Evolutionary conservation across 1,140 invertebrate species (phyloP).

Genomic region (Pygmarrhopalites habei): DNA sequence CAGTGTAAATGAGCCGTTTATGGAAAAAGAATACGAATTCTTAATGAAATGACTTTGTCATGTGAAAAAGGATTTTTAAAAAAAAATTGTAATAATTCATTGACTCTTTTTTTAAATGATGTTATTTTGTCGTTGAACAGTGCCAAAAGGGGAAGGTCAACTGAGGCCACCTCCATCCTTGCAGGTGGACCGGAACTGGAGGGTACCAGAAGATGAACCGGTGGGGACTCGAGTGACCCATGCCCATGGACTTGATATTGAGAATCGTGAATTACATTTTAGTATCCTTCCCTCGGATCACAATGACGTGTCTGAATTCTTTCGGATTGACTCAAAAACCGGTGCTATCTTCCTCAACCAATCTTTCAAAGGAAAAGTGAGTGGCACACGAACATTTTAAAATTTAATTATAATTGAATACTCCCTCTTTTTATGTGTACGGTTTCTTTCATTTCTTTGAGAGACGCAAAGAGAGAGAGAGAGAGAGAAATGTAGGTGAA

Average conservation of each 20-base stretch:
- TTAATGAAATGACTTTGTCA: too few species aligned
- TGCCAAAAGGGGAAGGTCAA: constrained; percentile 6
- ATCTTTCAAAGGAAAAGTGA: constrained; percentile 46
- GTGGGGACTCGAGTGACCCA: constrained; percentile 25
- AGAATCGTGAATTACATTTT: constrained; percentile 3
- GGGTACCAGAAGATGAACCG: constrained; percentile 31
- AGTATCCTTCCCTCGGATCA: constrained; percentile 6
- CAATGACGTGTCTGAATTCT: constrained; percentile 41
- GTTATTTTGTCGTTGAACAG: constrained; percentile 1
- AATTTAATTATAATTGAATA: too few species aligned
- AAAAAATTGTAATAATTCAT: too few species aligned
- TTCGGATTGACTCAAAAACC: constrained; percentile 59
- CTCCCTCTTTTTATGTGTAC: too few species aligned
- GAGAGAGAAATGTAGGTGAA: too few species aligned
- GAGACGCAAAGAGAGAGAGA: too few species aligned
- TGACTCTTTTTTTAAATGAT: too few species aligned
- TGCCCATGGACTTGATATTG: constrained; percentile 2
- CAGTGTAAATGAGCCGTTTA: too few species aligned
- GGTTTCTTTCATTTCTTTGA: too few species aligned
- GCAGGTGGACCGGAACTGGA: constrained; percentile 25
- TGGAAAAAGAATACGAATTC: too few species aligned
- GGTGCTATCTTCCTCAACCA: constrained; percentile 64
- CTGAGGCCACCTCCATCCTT: constrained; percentile 9
- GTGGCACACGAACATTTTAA: too few species aligned
- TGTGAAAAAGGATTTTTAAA: too few species aligned